These are phyloP conservation scores for Pteria penguin DNA, from an alignment of 2,888 invertebrate species.

Conservation along the genomic window DNA sequence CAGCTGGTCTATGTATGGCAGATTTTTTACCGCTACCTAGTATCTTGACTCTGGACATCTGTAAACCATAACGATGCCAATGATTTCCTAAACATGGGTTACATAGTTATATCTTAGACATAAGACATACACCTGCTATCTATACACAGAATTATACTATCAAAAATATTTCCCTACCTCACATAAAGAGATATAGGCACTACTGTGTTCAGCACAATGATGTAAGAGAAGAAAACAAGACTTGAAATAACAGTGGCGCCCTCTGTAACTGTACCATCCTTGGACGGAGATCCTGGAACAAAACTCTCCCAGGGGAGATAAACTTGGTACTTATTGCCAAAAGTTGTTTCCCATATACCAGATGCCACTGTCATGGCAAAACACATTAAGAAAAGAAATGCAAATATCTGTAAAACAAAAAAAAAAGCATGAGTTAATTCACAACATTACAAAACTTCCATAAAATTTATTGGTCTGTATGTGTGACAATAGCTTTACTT, in stretches of 20 bases:
- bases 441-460: too few species aligned
- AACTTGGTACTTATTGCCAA: constrained; percentile 82
- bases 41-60: too few species aligned
- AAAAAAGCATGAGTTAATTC: too few species aligned
- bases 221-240: constrained; percentile 99
- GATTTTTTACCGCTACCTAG: too few species aligned
- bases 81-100: too few species aligned
- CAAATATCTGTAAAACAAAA: constrained; percentile 95
- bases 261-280: constrained; percentile 51
- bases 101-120: too few species aligned
- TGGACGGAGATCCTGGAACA: constrained; percentile 84
- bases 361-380: constrained; percentile 98
- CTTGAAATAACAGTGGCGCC: constrained; percentile 90
- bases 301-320: constrained; percentile 97
- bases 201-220: constrained; percentile 99
- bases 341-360: constrained; percentile 97
- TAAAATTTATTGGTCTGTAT: too few species aligned
- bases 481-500: too few species aligned
- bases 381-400: constrained; percentile 98
- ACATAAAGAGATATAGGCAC: constrained; percentile 99
- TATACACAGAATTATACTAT: background rate
- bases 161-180: constrained; percentile 84
- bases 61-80: too few species aligned
- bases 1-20: too few species aligned
- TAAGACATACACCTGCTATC: background rate